These are phyloP conservation scores for Allophyes oxyacanthae DNA, from an alignment of 2,888 invertebrate species.

Conservation along the genomic window DNA sequence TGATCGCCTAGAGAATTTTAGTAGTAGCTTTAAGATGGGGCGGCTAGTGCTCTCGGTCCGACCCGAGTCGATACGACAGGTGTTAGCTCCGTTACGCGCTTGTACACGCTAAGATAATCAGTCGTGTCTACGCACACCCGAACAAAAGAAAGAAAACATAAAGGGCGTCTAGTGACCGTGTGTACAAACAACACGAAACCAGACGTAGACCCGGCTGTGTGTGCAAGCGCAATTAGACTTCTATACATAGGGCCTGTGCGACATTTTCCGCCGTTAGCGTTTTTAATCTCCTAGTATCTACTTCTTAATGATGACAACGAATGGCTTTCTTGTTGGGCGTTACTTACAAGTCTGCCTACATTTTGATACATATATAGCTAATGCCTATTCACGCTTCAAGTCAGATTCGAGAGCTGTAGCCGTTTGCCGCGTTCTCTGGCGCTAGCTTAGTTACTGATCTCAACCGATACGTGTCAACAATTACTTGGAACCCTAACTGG, in stretches of 20 bases:
- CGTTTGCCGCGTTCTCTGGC: slow-evolving; percentile 75
- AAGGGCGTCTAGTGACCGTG: no score
- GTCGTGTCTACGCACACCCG: background rate
- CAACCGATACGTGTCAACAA: slow-evolving; percentile 74
- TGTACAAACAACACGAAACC: slow-evolving; percentile 16
- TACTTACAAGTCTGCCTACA: slow-evolving; percentile 58
- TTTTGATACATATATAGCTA: slow-evolving; percentile 66
- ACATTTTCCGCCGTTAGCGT: slow-evolving; percentile 68
- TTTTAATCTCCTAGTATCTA: slow-evolving; percentile 70
- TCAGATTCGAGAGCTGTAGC: slow-evolving; percentile 78
- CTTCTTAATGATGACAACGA: slow-evolving; percentile 71
- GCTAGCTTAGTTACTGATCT: slow-evolving; percentile 79
- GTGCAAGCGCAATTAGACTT: slow-evolving; percentile 47
- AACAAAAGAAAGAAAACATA: background rate
- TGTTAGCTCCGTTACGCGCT: slow-evolving; percentile 43
- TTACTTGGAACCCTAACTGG: slow-evolving; percentile 61
- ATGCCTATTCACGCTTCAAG: slow-evolving; percentile 65
- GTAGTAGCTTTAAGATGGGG: slow-evolving; percentile 86
- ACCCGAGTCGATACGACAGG: slow-evolving; percentile 51
- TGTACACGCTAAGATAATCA: slow-evolving; percentile 32
- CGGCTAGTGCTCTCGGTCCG: slow-evolving; percentile 84
- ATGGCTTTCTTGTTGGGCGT: slow-evolving; percentile 64
- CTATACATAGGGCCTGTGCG: slow-evolving; percentile 61
- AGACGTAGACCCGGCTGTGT: slow-evolving; percentile 1
- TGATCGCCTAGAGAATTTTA: slow-evolving; percentile 86